Evolutionary conservation across 1,140 invertebrate genomes (phyloP), one percentile per base, ranked within the genome.

Genomic region (Aphis craccivora): DNA sequence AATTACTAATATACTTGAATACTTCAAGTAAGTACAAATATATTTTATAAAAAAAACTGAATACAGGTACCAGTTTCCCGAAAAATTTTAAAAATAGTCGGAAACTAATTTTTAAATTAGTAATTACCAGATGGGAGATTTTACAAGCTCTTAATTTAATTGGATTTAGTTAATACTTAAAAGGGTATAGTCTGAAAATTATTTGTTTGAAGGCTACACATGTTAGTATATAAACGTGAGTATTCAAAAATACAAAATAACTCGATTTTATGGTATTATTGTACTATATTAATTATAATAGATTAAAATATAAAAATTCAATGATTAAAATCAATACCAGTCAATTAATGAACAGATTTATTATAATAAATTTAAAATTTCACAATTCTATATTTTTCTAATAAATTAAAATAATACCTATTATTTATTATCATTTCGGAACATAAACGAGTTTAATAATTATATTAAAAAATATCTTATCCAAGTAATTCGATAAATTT

Each of bases 401-500:
- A 76, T 76, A 76, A n/a, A 76, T 76, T 76, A 30, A 67, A 67
- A n/a, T 67, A 67, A 67, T n/a, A n/a, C n/a, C n/a, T n/a, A 67
- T 14, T 67, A 30, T 67, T 67, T 67, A n/a, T 76, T 23, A 67
- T 76, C 14, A 76, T 83, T 83, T 37, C 37, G 35, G 6, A 83
- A 83, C 23, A 37, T 37, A 83, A 37, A 7, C n/a, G 14, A 22
- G n/a, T 83, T 22, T 37, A 7, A 37, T 37, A 83, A 83, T 83
- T 23, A 76, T 76, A n/a, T 37, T 37, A 23, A 37, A 35, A 83
- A 83, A 83, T 37, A 37, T 1, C 6, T 83, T 0, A 84, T 84
- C 22, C 37, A 25, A 25, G 37, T 37, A 40, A 83, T 4, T 84
- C 1, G 4, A 11, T n/a, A 86, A 86, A 2, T 23, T 35, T 81